Conservation (phyloP, 1,140 invertebrate genomes). For the Archivesica marissinica region DNA sequence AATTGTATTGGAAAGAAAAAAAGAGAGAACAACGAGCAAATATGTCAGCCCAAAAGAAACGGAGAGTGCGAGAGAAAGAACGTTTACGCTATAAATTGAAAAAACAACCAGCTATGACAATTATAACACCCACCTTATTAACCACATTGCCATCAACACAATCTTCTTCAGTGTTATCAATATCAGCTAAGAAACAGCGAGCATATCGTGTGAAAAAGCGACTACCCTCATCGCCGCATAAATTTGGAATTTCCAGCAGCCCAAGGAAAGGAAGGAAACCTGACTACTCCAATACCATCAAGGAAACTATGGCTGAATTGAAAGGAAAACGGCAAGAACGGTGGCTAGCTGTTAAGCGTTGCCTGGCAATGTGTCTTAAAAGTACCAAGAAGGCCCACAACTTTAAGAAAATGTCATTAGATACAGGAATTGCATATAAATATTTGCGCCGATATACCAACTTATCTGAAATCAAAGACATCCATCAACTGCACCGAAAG, state of each 20-base stretch:
- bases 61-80: no score
- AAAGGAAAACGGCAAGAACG: slow-evolving; percentile 18
- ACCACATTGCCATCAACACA: background rate
- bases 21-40: no score
- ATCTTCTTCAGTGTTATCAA: background rate
- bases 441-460: no score
- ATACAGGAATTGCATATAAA: no score
- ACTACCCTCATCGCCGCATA: slow-evolving; percentile 5
- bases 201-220: slow-evolving; percentile 38
- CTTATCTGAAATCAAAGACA: no score
- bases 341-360: slow-evolving; percentile 21
- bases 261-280: background rate
- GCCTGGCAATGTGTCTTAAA: background rate
- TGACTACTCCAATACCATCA: background rate
- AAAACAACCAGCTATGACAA: background rate
- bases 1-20: no score
- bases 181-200: background rate
- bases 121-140: background rate
- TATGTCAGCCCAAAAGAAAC: no score
- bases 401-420: no score
- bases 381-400: slow-evolving; percentile 2
- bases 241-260: background rate
- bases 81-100: background rate
- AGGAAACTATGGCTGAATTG: background rate
- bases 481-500: no score